Evolutionary conservation across 2,797 vertebrate genomes (phyloP).

Genomic region (Dryobates pubescens): DNA sequence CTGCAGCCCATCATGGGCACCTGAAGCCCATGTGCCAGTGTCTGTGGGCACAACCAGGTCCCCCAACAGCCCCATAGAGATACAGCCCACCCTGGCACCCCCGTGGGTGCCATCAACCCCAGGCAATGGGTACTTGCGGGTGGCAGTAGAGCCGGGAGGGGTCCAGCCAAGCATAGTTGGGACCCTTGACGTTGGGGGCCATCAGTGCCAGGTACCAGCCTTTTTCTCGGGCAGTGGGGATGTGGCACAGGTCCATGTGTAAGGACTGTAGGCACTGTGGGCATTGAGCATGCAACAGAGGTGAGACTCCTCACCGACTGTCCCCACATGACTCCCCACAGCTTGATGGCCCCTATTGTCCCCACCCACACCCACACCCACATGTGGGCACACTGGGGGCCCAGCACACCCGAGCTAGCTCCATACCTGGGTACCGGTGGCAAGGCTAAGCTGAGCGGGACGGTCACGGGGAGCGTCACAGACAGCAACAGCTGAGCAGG

Average conservation of each 20-base stretch:
- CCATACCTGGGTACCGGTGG: background rate
- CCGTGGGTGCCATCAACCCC: rapidly evolving
- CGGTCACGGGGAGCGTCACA: background rate
- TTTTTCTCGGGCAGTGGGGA: constrained; percentile 60
- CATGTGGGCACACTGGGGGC: background rate
- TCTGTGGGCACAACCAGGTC: rapidly evolving
- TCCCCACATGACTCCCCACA: rapidly evolving
- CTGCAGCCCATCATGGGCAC: rapidly evolving
- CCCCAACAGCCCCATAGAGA: rapidly evolving
- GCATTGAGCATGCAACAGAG: rapidly evolving
- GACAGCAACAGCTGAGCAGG: constrained; percentile 57
- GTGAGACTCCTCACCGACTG: background rate
- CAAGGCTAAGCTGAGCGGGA: background rate
- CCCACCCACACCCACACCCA: background rate
- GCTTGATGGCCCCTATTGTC: rapidly evolving
- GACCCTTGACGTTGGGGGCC: constrained; percentile 88
- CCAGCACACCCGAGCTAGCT: rapidly evolving
- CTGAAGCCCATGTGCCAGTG: rapidly evolving
- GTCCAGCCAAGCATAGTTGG: constrained; percentile 87
- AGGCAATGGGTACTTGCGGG: constrained; percentile 75
- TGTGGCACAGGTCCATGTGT: background rate
- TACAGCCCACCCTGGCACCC: background rate
- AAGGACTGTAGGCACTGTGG: rapidly evolving
- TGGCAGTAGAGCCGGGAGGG: constrained; percentile 90
- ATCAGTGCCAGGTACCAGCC: constrained; percentile 90